phyloP scores from a whole-genome alignment of 2,888 invertebrate species.

The Cryptocephalus primarius region DNA sequence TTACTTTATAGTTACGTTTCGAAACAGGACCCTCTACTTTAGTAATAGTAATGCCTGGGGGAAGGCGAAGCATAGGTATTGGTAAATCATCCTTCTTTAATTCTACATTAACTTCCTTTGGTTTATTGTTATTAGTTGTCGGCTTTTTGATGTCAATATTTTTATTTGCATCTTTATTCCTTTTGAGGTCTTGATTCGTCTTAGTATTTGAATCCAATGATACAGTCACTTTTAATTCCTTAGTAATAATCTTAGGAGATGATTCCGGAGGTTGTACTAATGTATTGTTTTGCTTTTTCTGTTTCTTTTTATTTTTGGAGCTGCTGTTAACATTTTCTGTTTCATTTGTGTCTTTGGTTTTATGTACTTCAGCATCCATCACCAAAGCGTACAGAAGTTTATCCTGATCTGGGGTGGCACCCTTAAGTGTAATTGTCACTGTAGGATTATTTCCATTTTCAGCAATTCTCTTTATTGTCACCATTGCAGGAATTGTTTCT shows the following conservation, averaged over 20 bases:
- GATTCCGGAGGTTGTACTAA: not conserved
- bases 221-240: conserved; percentile 30
- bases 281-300: conserved; percentile 10
- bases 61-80: conserved; percentile 31
- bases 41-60: conserved; percentile 37
- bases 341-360: not conserved
- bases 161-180: conserved; percentile 7
- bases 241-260: conserved; percentile 14
- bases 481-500: conserved; percentile 44
- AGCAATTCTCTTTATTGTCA: conserved; percentile 62
- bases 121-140: conserved; percentile 11
- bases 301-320: conserved; percentile 16
- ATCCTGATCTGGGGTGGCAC: conserved; percentile 61
- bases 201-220: conserved; percentile 20
- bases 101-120: conserved; percentile 10
- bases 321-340: not conserved
- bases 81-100: conserved; percentile 19
- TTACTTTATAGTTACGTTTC: conserved; percentile 25
- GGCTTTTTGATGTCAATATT: conserved; percentile 5
- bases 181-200: conserved; percentile 9
- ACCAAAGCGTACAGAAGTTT: conserved; percentile 62
- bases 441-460: conserved; percentile 57
- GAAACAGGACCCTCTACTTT: conserved; percentile 38
- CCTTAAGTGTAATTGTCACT: conserved; percentile 66
- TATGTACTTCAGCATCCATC: conserved; percentile 42